Conservation (phyloP, 2,797 vertebrate genomes). For the Loris lydekkerianus region DNA sequence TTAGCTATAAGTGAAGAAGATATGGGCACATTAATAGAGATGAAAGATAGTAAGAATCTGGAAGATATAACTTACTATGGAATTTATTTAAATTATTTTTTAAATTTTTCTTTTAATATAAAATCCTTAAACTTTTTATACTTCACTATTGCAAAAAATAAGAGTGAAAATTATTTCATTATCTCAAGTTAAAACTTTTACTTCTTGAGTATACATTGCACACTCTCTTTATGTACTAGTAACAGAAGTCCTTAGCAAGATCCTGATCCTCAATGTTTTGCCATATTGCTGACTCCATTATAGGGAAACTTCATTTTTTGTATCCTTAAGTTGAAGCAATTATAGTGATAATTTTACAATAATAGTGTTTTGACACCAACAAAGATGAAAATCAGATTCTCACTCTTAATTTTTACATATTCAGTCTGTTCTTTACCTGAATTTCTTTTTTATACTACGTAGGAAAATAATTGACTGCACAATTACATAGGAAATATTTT, state of each 20-base stretch:
- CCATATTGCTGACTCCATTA: fast-evolving
- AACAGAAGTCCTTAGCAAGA: not conserved
- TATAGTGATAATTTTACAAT: not conserved
- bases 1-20: conserved; percentile 19
- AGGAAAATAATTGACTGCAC: not conserved
- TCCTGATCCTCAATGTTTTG: not conserved
- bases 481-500: not conserved
- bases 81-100: not conserved
- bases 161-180: not conserved
- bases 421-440: not conserved
- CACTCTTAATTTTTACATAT: not conserved
- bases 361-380: not conserved
- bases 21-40: not conserved
- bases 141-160: not conserved
- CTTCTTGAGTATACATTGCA: not conserved
- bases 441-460: not conserved
- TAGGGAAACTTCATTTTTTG: not conserved
- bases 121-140: not conserved
- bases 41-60: not conserved
- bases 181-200: not conserved
- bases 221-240: not conserved
- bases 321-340: not conserved
- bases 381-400: not conserved
- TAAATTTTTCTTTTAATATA: not conserved
- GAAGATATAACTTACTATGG: not conserved